Percentiles rank a stretch among this genome's conserved stretches.
These are phyloP conservation scores for Cossypha niveicapilla DNA, from an alignment of 2,797 vertebrate genomes.

Conservation along the genomic window DNA sequence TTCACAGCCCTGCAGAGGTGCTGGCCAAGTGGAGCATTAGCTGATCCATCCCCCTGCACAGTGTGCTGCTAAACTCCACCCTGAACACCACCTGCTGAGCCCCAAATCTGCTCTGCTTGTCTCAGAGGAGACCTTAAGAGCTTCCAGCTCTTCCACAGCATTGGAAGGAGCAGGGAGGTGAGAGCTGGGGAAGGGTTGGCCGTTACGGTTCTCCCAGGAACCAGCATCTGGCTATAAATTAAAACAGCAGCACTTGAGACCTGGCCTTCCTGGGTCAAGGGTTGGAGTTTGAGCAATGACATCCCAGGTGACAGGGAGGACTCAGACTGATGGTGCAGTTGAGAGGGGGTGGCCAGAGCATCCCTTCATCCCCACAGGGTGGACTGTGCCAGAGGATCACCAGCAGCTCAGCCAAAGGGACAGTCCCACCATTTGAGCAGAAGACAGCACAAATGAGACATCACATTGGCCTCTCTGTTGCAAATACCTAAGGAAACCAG, in stretches of 20 bases:
- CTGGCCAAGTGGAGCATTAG: not conserved
- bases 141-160: not conserved
- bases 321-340: not conserved
- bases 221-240: not conserved
- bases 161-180: not conserved
- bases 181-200: not conserved
- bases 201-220: not conserved
- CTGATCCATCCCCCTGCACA: not conserved
- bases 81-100: not conserved
- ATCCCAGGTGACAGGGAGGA: not conserved
- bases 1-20: not conserved
- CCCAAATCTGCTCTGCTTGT: not conserved
- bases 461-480: not conserved
- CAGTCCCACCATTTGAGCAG: fast-evolving
- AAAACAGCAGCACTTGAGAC: not conserved
- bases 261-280: not conserved
- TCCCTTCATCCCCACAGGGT: not conserved
- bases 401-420: not conserved
- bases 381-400: not conserved
- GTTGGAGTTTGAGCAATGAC: not conserved
- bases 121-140: not conserved
- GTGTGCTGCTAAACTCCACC: not conserved
- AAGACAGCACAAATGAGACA: not conserved
- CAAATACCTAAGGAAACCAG: not conserved
- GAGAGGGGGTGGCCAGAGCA: not conserved